Base-by-base conservation (phyloP, 2,888 invertebrate genomes). In the Philaethria dido region DNA sequence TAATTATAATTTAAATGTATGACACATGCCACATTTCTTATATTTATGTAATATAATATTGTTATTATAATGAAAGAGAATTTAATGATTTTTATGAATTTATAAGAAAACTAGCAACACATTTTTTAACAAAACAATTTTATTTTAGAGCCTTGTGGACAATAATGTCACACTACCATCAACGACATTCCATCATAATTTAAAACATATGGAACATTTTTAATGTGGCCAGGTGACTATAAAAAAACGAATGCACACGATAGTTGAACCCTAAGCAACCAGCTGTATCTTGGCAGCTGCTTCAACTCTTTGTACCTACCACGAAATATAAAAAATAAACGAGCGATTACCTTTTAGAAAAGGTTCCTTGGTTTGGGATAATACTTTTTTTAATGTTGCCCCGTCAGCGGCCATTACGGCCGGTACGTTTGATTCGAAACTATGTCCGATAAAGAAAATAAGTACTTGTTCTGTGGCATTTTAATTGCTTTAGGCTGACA, bases 261-360 rank as follows among this genome's bases (percentile, higher is more conserved):
- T 62, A 55, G 45, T 33, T 70, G 70, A 74, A 74, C 74, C 74
- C 74, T 75, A 73, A 73, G 68, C 75, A 75, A 80, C 84, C 89
- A 87, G 90, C 86, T 91, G 90, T 81, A 84, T 73, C 71, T 73
- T 71, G 76, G 80, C 92, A 91, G 88, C 90, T 91, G 90, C 77
- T 77, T 78, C 77, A 83, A 81, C 82, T 84, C 88, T 87, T 87
- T 90, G 87, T 89, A 73, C 77, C 78, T 78, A 76, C 80, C 81
- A 83, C 75, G 85, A 82, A 86, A 83, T 72, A 77, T 83, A 83
- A 82, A 86, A 83, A 86, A 87, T 78, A 74, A 73, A 73, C 78
- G 72, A 80, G 75, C 85, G 85, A 89, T 89, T 88, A 88, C 87
- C 85, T 87, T 89, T 86, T 84, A 84, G 85, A 85, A 87, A 86